These are phyloP conservation scores for Caracal caracal DNA, from an alignment of 2,113 vertebrate genomes.

Conservation along the genomic window DNA sequence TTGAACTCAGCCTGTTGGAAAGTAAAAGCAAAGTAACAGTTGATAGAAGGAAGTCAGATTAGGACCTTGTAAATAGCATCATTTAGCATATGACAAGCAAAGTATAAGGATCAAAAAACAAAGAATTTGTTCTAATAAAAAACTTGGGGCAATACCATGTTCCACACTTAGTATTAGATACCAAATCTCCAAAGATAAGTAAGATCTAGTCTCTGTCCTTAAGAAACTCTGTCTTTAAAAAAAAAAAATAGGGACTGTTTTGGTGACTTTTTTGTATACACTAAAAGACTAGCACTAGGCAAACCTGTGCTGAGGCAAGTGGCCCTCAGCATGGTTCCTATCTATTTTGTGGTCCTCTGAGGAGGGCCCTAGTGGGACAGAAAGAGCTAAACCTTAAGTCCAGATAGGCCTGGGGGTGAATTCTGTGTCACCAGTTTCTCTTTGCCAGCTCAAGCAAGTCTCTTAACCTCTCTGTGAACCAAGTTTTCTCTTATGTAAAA, in stretches of 20 bases:
- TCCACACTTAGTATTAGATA: background rate
- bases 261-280: background rate
- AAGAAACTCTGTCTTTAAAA: background rate
- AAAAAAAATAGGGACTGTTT: background rate
- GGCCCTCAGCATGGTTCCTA: background rate
- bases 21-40: background rate
- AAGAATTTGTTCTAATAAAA: slow-evolving; percentile 40
- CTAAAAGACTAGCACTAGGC: background rate
- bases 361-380: background rate
- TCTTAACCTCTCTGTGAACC: background rate
- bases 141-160: background rate
- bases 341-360: background rate
- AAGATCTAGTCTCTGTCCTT: background rate
- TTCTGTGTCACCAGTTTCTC: background rate
- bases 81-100: slow-evolving; percentile 32
- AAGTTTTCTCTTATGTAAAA: background rate
- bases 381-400: background rate
- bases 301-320: background rate
- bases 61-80: background rate
- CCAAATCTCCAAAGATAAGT: background rate
- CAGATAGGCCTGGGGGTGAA: background rate
- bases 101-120: slow-evolving; percentile 16
- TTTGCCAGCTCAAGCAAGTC: background rate
- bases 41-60: background rate
- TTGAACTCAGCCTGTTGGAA: slow-evolving; percentile 25